These are phyloP conservation scores for Lophius americanus DNA, from an alignment of 2,797 vertebrate genomes.

Conservation along the genomic window DNA sequence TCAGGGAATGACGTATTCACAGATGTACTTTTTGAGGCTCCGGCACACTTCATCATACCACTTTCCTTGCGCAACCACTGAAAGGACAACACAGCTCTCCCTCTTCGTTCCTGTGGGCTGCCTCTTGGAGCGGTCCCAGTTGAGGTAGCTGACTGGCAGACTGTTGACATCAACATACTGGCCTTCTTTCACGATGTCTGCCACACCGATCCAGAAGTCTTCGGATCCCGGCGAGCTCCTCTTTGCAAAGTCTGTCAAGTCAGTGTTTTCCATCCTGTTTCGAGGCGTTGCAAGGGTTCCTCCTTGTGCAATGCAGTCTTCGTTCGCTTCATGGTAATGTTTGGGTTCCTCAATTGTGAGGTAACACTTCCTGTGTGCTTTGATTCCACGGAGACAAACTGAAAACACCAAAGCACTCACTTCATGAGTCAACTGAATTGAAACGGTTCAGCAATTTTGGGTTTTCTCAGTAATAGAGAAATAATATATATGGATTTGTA, in stretches of 20 bases:
- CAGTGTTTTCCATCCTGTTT: conserved; percentile 85
- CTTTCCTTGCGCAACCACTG: conserved; percentile 89
- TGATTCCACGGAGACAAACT: conserved; percentile 96
- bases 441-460: neutral
- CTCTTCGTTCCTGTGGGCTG: conserved; percentile 91
- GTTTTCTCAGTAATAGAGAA: neutral
- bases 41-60: conserved; percentile 94
- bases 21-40: conserved; percentile 92
- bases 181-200: conserved; percentile 91
- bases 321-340: conserved; percentile 94
- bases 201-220: conserved; percentile 95
- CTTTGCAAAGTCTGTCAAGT: conserved; percentile 89
- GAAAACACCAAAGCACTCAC: conserved; percentile 68
- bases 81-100: conserved; percentile 91
- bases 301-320: conserved; percentile 96
- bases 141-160: conserved; percentile 86
- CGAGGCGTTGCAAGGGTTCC: conserved; percentile 92
- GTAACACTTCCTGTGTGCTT: conserved; percentile 93
- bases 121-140: conserved; percentile 91
- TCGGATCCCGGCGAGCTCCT: conserved; percentile 82
- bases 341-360: conserved; percentile 88
- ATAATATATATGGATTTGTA: neutral
- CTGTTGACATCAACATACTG: conserved; percentile 96
- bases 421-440: neutral
- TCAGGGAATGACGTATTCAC: conserved; percentile 94